Evolutionary conservation across 2,888 invertebrate species (phyloP).

Genomic region (Orchesellides sinensis): DNA sequence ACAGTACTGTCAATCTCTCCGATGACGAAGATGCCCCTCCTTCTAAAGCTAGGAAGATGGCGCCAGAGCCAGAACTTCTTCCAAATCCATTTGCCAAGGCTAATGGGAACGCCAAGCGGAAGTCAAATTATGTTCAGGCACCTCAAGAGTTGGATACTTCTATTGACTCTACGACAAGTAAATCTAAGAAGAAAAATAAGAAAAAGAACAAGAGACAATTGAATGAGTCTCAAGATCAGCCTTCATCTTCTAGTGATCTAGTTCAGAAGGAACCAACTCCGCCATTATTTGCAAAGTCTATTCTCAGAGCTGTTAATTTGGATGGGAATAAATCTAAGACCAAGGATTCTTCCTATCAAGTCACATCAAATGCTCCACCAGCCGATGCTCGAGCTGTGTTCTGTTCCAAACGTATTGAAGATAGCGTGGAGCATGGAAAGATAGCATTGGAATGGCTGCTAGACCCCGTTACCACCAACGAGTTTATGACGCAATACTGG

Average conservation of each 20-base stretch:
- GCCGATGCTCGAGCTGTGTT: constrained; percentile 14
- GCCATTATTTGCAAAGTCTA: not conserved
- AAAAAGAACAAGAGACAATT: constrained; percentile 30
- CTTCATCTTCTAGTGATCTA: not conserved
- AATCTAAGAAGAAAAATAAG: constrained; percentile 14
- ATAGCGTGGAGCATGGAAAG: constrained; percentile 67
- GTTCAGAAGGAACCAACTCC: not conserved
- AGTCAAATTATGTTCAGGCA: not conserved
- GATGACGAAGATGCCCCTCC: constrained; percentile 37
- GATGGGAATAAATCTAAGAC: no score
- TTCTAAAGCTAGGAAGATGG: not conserved
- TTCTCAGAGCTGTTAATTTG: no score
- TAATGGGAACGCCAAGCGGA: not conserved
- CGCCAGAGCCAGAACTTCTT: not conserved
- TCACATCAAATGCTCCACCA: constrained; percentile 11
- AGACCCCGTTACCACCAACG: constrained; percentile 53
- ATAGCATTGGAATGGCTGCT: constrained; percentile 69
- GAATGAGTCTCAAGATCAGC: not conserved
- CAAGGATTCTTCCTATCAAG: not conserved
- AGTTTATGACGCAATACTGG: constrained; percentile 83
- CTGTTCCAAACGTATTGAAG: constrained; percentile 30
- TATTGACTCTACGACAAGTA: not conserved
- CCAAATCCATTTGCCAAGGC: not conserved
- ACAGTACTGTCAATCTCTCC: not conserved
- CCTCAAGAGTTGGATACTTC: no score